A percentile compares a stretch with the other conserved stretches of the same genome.
Conservation (phyloP, 2,797 vertebrate genomes). For the Acanthurus tractus region DNA sequence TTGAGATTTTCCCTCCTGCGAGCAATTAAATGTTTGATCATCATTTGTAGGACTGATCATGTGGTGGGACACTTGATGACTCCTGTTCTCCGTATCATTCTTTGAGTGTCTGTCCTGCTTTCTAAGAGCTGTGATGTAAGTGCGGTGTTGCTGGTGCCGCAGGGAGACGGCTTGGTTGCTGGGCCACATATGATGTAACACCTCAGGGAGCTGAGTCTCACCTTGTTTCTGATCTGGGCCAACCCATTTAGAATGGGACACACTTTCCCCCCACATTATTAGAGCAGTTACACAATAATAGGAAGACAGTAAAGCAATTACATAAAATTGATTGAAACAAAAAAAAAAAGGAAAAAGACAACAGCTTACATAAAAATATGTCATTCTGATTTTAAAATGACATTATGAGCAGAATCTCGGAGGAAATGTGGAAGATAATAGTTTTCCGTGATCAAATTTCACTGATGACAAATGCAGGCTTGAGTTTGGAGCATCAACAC, state of each 20-base stretch:
- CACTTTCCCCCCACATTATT: slow-evolving; percentile 55
- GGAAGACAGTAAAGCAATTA: slow-evolving; percentile 21
- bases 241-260: slow-evolving; percentile 71
- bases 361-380: background rate
- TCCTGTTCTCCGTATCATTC: background rate
- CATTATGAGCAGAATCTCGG: background rate
- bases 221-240: slow-evolving; percentile 81
- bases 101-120: slow-evolving; percentile 50
- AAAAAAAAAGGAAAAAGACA: background rate
- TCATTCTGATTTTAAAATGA: background rate
- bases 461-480: too few species aligned
- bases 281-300: slow-evolving; percentile 66
- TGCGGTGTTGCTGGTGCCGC: slow-evolving; percentile 19
- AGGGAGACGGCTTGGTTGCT: slow-evolving; percentile 48
- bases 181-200: slow-evolving; percentile 75
- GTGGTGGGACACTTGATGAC: background rate
- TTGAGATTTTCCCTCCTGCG: background rate
- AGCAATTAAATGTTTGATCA: slow-evolving; percentile 5
- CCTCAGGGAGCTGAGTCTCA: slow-evolving; percentile 72
- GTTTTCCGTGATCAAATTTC: too few species aligned
- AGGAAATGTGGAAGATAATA: background rate
- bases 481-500: too few species aligned
- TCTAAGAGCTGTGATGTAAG: slow-evolving; percentile 64
- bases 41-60: background rate
- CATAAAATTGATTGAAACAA: background rate